These are phyloP conservation scores for Onychorhynchus coronatus DNA, from an alignment of 2,113 vertebrate genomes.

Conservation along the genomic window DNA sequence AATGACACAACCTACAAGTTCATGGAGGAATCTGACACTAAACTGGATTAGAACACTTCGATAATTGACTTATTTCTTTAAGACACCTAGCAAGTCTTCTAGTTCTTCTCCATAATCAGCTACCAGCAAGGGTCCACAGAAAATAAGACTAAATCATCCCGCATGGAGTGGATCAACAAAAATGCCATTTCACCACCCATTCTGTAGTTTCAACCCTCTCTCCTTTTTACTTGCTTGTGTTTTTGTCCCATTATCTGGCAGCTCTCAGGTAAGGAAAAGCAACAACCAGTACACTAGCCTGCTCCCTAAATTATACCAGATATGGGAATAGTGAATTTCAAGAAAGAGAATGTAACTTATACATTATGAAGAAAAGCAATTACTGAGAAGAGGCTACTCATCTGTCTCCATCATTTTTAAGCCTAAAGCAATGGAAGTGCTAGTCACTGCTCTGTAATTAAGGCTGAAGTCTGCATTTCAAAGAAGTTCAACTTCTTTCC, in stretches of 20 bases:
- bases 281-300: neutral
- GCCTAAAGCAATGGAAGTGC: constrained; percentile 21
- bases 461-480: constrained; percentile 21
- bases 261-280: neutral
- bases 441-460: neutral
- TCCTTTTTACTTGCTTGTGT: neutral
- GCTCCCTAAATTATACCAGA: neutral
- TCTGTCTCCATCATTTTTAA: neutral
- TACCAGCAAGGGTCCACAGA: neutral
- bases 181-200: neutral
- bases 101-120: neutral
- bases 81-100: neutral
- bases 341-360: neutral
- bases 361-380: constrained; percentile 25
- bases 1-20: neutral
- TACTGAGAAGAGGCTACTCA: neutral
- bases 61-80: neutral
- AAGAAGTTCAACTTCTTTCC: neutral
- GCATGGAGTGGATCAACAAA: neutral
- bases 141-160: neutral
- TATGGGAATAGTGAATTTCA: neutral
- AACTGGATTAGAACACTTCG: neutral
- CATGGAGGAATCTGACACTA: neutral
- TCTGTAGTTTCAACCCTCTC: neutral
- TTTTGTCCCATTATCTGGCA: neutral